phyloP scores from a whole-genome alignment of 2,888 invertebrate genomes.

The Sisyra nigra region DNA sequence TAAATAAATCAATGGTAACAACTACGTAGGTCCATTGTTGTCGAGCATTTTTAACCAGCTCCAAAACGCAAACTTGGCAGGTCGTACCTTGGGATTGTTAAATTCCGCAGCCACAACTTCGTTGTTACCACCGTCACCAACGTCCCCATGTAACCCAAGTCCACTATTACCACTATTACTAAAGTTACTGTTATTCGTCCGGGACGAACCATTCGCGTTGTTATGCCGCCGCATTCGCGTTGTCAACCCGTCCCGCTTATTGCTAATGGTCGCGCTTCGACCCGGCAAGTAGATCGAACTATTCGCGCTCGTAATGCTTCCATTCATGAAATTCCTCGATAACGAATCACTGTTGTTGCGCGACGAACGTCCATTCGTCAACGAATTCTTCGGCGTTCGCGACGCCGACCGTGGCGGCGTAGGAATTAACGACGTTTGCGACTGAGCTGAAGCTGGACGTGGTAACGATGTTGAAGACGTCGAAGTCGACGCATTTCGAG shows the following conservation, averaged over 20 bases:
- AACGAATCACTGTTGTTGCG: conserved; percentile 29
- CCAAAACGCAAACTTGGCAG: conserved; percentile 50
- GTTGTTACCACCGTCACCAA: conserved; percentile 27
- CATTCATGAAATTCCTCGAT: conserved; percentile 18
- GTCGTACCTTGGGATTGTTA: conserved; percentile 51
- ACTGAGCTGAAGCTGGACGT: conserved; percentile 11
- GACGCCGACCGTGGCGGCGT: conserved; percentile 15
- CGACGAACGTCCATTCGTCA: conserved; percentile 30
- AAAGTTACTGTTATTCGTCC: conserved; percentile 25
- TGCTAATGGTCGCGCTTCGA: conserved; percentile 14
- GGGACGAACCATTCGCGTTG: conserved; percentile 19
- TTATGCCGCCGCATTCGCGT: conserved; percentile 20
- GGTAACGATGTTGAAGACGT: conserved; percentile 9
- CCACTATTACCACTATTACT: conserved; percentile 24
- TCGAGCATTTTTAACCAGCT: conserved; percentile 43
- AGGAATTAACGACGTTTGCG: conserved; percentile 22
- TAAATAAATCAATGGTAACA: conserved; percentile 20
- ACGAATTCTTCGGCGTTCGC: conserved; percentile 30
- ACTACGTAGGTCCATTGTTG: conserved; percentile 32
- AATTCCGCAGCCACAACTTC: conserved; percentile 18
- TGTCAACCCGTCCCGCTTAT: conserved; percentile 9
- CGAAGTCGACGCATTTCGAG: neutral
- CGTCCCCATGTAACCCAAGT: conserved; percentile 16
- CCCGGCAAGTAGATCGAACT: conserved; percentile 18
- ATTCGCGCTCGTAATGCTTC: conserved; percentile 17